phyloP scores from a whole-genome alignment of 2,113 vertebrate species.

The Bagarius yarrelli region DNA sequence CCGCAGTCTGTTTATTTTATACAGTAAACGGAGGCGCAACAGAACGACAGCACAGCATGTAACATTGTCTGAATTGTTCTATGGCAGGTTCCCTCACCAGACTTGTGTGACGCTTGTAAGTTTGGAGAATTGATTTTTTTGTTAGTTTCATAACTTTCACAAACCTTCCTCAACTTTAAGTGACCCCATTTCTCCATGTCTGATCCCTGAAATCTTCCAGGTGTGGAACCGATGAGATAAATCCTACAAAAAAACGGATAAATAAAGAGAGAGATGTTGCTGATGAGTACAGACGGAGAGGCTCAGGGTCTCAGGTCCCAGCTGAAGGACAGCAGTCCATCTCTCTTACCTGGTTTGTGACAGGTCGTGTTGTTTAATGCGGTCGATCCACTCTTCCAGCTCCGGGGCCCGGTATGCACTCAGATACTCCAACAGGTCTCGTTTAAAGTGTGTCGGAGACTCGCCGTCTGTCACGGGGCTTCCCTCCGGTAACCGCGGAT shows the following conservation, averaged over 20 bases:
- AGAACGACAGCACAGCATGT: no score
- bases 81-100: no score
- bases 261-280: background rate
- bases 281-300: background rate
- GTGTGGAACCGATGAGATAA: conserved; percentile 88
- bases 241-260: conserved; percentile 70
- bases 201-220: conserved; percentile 84
- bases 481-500: conserved; percentile 77
- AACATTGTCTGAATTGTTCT: no score
- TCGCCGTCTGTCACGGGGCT: conserved; percentile 75
- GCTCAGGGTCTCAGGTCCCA: background rate
- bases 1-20: no score
- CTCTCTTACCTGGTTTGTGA: conserved; percentile 84
- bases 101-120: no score
- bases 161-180: conserved; percentile 89
- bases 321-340: background rate
- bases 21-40: no score
- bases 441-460: conserved; percentile 87
- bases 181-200: conserved; percentile 95
- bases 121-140: no score
- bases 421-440: conserved; percentile 87
- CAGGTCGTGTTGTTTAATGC: conserved; percentile 85
- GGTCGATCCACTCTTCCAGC: conserved; percentile 83
- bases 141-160: background rate
- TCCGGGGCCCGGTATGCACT: conserved; percentile 76